Evolutionary conservation across 2,113 vertebrate genomes (phyloP).

Genomic region (Hippocampus barbouri): DNA sequence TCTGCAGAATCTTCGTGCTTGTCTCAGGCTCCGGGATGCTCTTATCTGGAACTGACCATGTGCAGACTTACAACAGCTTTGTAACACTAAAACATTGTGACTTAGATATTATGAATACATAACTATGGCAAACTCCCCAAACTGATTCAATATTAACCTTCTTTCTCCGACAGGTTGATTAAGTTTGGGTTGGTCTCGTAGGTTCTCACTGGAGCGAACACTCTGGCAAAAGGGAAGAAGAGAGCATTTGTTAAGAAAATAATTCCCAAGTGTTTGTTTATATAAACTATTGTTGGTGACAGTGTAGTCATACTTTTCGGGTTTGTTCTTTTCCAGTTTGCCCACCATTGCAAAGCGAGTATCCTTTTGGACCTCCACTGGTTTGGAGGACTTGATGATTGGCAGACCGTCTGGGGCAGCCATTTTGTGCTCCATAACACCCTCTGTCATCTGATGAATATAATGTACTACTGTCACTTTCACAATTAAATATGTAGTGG

Average conservation of each 20-base stretch:
- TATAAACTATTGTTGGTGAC: conserved; percentile 80
- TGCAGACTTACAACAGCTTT: background rate
- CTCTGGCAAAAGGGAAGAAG: conserved; percentile 13
- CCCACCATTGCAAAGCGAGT: background rate
- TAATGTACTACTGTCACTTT: background rate
- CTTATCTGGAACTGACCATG: conserved; percentile 77
- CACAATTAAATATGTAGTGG: background rate
- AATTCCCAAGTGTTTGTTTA: background rate
- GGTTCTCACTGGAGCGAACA: conserved; percentile 82
- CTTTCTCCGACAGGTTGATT: conserved; percentile 81
- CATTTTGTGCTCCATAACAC: conserved; percentile 56
- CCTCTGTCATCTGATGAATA: conserved; percentile 56
- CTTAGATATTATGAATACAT: background rate
- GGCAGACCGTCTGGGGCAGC: conserved; percentile 6
- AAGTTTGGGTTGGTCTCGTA: conserved; percentile 83
- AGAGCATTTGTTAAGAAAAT: background rate
- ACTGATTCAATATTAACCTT: conserved; percentile 69
- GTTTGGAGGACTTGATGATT: background rate
- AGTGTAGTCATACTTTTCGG: conserved; percentile 83
- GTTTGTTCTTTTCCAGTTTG: conserved; percentile 23
- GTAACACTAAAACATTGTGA: background rate
- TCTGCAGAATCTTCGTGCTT: conserved; percentile 84
- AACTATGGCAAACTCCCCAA: background rate
- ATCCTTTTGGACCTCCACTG: conserved; percentile 17
- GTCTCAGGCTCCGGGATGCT: conserved; percentile 79